These are phyloP conservation scores for Ctenoplectra terminalis DNA, from an alignment of 1,140 invertebrate genomes.

Conservation along the genomic window DNA sequence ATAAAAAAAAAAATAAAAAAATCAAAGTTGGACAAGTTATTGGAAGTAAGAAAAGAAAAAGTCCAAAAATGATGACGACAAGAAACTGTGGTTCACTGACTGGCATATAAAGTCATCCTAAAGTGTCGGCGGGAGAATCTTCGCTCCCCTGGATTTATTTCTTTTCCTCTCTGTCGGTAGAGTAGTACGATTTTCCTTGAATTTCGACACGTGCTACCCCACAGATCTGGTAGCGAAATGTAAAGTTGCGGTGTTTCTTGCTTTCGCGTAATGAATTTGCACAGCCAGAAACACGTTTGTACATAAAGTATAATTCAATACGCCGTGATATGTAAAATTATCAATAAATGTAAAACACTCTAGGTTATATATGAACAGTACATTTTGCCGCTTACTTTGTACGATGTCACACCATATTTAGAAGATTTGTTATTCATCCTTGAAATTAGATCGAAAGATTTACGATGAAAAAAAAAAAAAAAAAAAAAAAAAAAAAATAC, in stretches of 20 bases:
- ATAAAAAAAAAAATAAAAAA: conserved; percentile 1
- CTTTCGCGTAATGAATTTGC: conserved; percentile 36
- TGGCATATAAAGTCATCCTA: conserved; percentile 13
- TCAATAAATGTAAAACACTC: conserved; percentile 72
- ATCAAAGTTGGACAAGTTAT: conserved; percentile 6
- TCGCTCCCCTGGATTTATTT: conserved; percentile 12
- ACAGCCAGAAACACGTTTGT: conserved; percentile 59
- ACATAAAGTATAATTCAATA: conserved; percentile 68
- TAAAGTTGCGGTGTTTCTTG: conserved; percentile 55
- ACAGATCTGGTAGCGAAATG: conserved; percentile 38
- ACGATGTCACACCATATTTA: conserved; percentile 56
- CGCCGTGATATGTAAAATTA: conserved; percentile 73
- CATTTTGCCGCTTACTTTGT: conserved; percentile 61
- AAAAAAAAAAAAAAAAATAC: conserved; percentile 14
- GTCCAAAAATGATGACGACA: background rate
- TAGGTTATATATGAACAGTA: conserved; percentile 43
- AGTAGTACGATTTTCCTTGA: conserved; percentile 33
- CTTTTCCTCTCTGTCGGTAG: conserved; percentile 23
- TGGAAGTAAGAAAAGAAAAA: background rate
- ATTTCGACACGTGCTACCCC: conserved; percentile 43
- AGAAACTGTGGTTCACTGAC: conserved; percentile 31
- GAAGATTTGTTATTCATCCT: conserved; percentile 55
- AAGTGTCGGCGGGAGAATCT: background rate
- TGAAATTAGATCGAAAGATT: conserved; percentile 40
- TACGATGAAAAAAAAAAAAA: conserved; percentile 39